Base-by-base conservation (phyloP, 1,140 invertebrate species). In the Saccostrea echinata region DNA sequence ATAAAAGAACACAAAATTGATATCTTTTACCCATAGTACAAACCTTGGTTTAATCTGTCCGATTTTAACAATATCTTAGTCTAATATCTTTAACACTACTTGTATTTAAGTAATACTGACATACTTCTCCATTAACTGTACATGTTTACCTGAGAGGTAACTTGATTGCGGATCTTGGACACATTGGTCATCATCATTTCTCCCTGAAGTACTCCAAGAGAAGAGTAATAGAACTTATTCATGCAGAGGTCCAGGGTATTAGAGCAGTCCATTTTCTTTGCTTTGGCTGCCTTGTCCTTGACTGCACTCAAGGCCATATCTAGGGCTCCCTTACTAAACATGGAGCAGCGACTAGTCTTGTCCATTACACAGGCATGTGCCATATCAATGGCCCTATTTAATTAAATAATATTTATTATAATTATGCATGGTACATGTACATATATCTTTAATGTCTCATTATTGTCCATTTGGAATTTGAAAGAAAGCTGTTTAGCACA, bases 181-280 rank as follows among this genome's bases (percentile, higher is more conserved):
- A 87, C n/a, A 9, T 55, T 24, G 12, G 86, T 80, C 86, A 87
- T 71, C 18, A 57, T 76, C 1, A 87, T n/a, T n/a, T 87, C 86
- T 27, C 81, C 82, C 30, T 87, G 86, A 16, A 87, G 35, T 27
- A 87, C 82, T 18, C 81, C 51, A 4, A 87, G 24, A 35, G 86
- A n/a, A 21, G 86, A 64, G 12, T 68, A 68, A 3, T 53, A 33
- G 61, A 61, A 87, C 52, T 84, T 84, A 27, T 71, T 43, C 24
- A 87, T 43, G 52, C 86, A 87, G 21, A 21, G 12, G 24, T 64
- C 81, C 9, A 82, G 1, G 18, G 21, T 53, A 4, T 55, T 21
- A 8, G 35, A 18, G 30, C 86, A 87, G 35, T 21, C 4, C n/a
- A 84, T 51, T n/a, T 55, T 21, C 52, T 9, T 71, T 2, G 24